A percentile compares a stretch with the other conserved stretches of the same genome.
Conservation (phyloP, 2,888 invertebrate species). For the Rhingia campestris region DNA sequence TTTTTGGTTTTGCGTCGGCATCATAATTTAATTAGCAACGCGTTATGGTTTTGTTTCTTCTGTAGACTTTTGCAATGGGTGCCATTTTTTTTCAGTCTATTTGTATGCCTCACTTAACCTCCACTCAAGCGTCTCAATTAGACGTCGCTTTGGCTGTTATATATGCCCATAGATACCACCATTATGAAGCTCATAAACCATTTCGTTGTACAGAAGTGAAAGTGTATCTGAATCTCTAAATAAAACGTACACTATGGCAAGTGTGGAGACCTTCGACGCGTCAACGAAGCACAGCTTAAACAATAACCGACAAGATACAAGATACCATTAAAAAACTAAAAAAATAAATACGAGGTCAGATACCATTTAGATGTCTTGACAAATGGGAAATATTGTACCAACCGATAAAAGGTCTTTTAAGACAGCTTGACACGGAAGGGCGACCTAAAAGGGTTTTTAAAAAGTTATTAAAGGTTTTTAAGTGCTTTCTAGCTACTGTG, state of each 20-base stretch:
- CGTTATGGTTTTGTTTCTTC: slow-evolving; percentile 27
- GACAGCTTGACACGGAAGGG: slow-evolving; percentile 44
- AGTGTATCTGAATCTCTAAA: slow-evolving; percentile 45
- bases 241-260: slow-evolving; percentile 9
- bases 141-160: slow-evolving; percentile 43
- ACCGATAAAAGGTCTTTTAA: slow-evolving; percentile 41
- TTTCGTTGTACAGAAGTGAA: slow-evolving; percentile 60
- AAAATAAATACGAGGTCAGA: slow-evolving; percentile 56
- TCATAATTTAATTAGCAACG: slow-evolving; percentile 57
- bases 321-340: slow-evolving; percentile 3
- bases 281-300: slow-evolving; percentile 61
- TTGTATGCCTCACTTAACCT: slow-evolving; percentile 69
- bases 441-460: slow-evolving; percentile 54
- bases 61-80: slow-evolving; percentile 54
- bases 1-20: slow-evolving; percentile 1
- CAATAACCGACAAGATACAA: slow-evolving; percentile 51
- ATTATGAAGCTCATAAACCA: slow-evolving; percentile 38
- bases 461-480: slow-evolving; percentile 30
- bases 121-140: slow-evolving; percentile 72
- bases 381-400: slow-evolving; percentile 28
- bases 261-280: slow-evolving; percentile 67
- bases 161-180: slow-evolving; percentile 46
- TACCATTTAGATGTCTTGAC: slow-evolving; percentile 58
- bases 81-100: slow-evolving; percentile 45
- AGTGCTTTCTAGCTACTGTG: slow-evolving; percentile 36